A percentile compares a stretch with the other conserved stretches of the same genome.
These are phyloP conservation scores for Alethe castanea DNA, from an alignment of 2,113 vertebrate species.

Conservation along the genomic window DNA sequence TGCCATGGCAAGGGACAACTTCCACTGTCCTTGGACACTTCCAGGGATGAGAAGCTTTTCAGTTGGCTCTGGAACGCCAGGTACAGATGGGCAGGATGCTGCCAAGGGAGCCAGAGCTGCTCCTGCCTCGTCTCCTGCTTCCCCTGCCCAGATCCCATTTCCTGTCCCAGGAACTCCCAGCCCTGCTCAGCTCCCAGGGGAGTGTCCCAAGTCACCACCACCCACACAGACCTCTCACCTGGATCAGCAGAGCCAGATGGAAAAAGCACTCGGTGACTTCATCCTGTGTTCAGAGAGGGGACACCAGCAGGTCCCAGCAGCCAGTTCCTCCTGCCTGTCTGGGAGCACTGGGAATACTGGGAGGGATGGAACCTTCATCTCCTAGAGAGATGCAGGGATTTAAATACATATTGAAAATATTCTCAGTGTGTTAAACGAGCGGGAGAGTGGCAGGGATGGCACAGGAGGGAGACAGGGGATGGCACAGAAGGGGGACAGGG, in stretches of 20 bases:
- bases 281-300: not conserved
- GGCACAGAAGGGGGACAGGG: not conserved
- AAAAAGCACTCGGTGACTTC: accelerated
- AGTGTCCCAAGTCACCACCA: not conserved
- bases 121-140: not conserved
- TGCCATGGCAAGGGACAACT: not conserved
- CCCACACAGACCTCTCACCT: not conserved
- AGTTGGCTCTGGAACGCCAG: not conserved
- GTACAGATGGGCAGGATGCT: not conserved
- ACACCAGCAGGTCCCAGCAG: not conserved
- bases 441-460: not conserved
- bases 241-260: not conserved
- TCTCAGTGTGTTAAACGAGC: not conserved
- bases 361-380: not conserved
- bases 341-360: not conserved
- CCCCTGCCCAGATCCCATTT: not conserved
- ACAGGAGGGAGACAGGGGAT: no score
- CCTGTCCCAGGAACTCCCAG: not conserved
- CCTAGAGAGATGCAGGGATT: accelerated
- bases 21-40: not conserved
- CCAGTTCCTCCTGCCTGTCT: accelerated
- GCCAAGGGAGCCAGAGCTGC: not conserved
- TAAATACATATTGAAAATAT: not conserved
- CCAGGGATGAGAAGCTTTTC: not conserved
- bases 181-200: not conserved